Conservation (phyloP, 2,888 invertebrate genomes). For the Nudaria mundana region DNA sequence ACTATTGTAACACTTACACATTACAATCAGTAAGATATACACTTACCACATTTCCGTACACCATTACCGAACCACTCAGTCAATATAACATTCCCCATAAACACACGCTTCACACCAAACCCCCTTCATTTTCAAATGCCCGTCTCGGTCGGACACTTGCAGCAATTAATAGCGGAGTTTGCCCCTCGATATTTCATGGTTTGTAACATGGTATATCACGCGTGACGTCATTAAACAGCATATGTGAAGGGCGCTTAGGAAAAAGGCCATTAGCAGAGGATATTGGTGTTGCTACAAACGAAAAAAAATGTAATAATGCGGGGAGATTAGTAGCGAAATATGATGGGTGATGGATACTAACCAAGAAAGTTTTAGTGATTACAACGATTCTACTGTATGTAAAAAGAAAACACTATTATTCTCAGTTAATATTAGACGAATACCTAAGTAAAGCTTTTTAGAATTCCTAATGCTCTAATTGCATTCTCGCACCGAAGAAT, state of each 20-base stretch:
- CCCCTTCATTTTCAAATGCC: conserved; percentile 12
- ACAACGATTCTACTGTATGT: too few species aligned
- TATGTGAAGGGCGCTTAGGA: conserved; percentile 26
- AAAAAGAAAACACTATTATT: too few species aligned
- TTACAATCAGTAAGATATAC: too few species aligned
- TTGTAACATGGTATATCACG: conserved; percentile 32
- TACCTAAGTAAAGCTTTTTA: too few species aligned
- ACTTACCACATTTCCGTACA: neutral
- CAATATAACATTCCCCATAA: conserved; percentile 5
- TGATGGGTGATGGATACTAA: too few species aligned
- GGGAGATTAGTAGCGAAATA: too few species aligned
- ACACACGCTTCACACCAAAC: neutral
- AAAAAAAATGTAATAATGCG: conserved; percentile 4
- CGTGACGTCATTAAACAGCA: conserved; percentile 32
- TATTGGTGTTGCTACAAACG: conserved; percentile 5
- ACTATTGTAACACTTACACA: too few species aligned
- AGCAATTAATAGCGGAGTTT: conserved; percentile 37
- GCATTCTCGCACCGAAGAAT: too few species aligned
- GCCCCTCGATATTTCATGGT: conserved; percentile 46
- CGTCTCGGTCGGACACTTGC: conserved; percentile 18
- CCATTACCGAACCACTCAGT: conserved; percentile 4
- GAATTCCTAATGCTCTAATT: too few species aligned
- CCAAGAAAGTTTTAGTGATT: too few species aligned
- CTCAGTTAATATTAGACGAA: too few species aligned
- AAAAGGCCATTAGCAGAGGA: conserved; percentile 10